Evolutionary conservation across 2,888 invertebrate species (phyloP).

Genomic region (Leistus spinibarbis): DNA sequence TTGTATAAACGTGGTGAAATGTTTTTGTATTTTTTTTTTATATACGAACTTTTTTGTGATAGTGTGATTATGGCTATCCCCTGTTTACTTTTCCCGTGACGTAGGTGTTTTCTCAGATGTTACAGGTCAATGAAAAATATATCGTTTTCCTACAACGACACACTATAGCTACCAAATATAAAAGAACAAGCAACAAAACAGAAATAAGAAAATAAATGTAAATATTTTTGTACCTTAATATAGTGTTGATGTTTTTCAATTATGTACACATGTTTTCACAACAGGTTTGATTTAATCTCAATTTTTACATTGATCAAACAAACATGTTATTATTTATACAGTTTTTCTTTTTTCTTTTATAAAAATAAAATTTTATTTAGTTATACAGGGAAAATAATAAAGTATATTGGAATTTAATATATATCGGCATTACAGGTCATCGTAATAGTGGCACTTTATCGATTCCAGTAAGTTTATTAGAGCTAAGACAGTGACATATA

Average conservation of each 20-base stretch:
- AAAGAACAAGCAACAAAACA: neutral
- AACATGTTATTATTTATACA: neutral
- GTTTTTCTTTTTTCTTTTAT: neutral
- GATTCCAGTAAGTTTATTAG: neutral
- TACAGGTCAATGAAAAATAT: neutral
- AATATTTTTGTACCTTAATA: neutral
- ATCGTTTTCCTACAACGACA: neutral
- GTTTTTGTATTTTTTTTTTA: too few species aligned
- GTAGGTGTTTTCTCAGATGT: neutral
- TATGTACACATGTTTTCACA: neutral
- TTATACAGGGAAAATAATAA: neutral
- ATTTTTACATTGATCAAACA: too few species aligned
- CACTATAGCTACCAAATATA: neutral
- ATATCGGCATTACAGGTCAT: neutral
- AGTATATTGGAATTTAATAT: neutral
- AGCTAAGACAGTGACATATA: neutral
- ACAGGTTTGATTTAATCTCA: neutral
- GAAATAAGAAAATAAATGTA: neutral
- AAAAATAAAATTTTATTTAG: neutral
- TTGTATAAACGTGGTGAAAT: too few species aligned
- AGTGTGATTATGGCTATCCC: neutral
- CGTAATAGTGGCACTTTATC: neutral
- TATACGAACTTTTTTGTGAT: too few species aligned
- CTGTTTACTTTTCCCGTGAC: neutral
- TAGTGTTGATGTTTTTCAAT: neutral